These are phyloP conservation scores for Lepidurus packardi DNA, from an alignment of 1,140 invertebrate species.

Conservation along the genomic window DNA sequence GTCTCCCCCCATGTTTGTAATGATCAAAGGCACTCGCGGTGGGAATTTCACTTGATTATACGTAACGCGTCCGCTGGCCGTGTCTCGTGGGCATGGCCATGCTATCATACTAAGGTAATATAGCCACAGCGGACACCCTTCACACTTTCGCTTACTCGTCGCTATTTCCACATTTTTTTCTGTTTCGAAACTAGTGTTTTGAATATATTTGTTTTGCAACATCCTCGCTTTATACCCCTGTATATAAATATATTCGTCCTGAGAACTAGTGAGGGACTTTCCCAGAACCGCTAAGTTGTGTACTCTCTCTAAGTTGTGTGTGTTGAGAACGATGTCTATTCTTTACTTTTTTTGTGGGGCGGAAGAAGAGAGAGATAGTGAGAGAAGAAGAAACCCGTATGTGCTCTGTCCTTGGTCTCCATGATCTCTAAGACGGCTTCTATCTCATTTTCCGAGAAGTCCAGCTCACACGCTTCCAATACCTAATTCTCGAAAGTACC, in stretches of 20 bases:
- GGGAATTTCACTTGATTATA: neutral
- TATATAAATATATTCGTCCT: neutral
- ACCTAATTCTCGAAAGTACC: too few relatives aligned
- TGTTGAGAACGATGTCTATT: neutral
- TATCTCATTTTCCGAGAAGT: conserved; percentile 2
- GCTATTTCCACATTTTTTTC: neutral
- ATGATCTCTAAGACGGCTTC: neutral
- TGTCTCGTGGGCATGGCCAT: neutral
- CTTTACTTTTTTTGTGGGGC: neutral
- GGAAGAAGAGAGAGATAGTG: too few relatives aligned
- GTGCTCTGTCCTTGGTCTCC: neutral
- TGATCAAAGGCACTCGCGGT: neutral
- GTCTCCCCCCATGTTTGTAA: too few relatives aligned
- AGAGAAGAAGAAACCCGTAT: too few relatives aligned
- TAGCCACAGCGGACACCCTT: neutral
- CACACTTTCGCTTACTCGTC: neutral
- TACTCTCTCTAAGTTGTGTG: too few relatives aligned
- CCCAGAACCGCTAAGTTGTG: conserved; percentile 4
- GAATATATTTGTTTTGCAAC: too few relatives aligned
- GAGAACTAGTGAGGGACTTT: neutral
- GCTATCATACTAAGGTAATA: neutral
- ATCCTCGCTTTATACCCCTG: too few relatives aligned
- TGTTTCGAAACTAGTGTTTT: too few relatives aligned
- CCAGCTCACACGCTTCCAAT: neutral
- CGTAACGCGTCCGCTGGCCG: neutral